phyloP scores from a whole-genome alignment of 2,113 vertebrate species.

The Corythoichthys haematopterus region DNA sequence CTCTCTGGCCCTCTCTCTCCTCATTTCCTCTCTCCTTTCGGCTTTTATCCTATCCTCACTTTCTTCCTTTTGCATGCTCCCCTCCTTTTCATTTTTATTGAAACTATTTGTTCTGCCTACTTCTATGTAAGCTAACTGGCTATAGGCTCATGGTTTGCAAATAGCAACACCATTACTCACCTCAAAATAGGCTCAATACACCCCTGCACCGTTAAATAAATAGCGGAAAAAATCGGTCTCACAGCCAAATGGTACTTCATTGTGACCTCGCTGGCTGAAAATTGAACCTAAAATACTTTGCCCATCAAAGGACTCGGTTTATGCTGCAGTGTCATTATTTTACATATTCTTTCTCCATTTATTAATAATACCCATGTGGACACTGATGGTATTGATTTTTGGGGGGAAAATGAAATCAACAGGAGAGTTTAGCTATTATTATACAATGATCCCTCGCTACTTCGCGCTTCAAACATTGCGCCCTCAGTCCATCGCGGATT shows the following conservation, averaged over 20 bases:
- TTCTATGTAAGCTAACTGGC: constrained; percentile 49
- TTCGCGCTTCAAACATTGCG: no score
- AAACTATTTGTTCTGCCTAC: constrained; percentile 63
- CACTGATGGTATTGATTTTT: no score
- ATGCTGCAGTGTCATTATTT: neutral
- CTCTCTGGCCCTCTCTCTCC: constrained; percentile 13
- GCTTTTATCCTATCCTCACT: neutral
- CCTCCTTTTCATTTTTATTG: constrained; percentile 30
- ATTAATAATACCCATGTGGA: neutral
- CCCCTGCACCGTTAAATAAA: constrained; percentile 60
- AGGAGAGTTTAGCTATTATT: no score
- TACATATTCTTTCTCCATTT: neutral
- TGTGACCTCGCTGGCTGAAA: constrained; percentile 30
- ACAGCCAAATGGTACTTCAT: constrained; percentile 10
- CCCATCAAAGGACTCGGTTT: constrained; percentile 12
- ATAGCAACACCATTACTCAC: constrained; percentile 62
- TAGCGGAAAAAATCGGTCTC: constrained; percentile 62
- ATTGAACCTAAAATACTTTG: constrained; percentile 23
- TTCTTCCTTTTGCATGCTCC: constrained; percentile 19
- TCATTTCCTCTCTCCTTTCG: constrained; percentile 38
- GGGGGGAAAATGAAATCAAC: no score
- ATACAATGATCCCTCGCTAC: no score
- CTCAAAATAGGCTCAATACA: constrained; percentile 59
- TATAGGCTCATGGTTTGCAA: constrained; percentile 52
- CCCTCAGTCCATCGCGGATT: no score